These are phyloP conservation scores for Lasius fuliginosus DNA, from an alignment of 2,888 invertebrate species.

Conservation along the genomic window DNA sequence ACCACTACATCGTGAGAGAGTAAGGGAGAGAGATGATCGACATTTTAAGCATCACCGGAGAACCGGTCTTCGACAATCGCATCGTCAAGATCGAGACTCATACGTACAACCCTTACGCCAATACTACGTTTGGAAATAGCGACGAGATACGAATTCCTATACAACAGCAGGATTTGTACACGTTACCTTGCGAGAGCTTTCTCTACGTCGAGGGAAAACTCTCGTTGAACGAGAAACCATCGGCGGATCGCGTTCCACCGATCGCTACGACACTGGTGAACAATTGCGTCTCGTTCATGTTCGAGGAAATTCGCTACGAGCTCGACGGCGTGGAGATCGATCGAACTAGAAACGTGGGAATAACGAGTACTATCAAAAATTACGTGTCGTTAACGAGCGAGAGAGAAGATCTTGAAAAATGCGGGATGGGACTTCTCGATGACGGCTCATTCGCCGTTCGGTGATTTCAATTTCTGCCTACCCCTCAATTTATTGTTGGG, in stretches of 20 bases:
- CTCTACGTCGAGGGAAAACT: neutral
- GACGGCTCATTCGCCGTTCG: too few species aligned
- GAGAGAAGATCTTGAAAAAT: too few species aligned
- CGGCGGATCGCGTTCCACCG: too few species aligned
- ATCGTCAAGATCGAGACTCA: neutral
- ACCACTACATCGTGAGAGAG: too few species aligned
- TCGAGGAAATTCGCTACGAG: neutral
- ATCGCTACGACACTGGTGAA: neutral
- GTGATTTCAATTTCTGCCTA: too few species aligned
- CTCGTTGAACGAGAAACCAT: neutral
- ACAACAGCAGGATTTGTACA: neutral
- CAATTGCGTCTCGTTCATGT: neutral
- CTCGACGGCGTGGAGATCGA: neutral
- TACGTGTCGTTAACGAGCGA: neutral
- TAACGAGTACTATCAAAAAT: neutral
- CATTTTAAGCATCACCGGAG: neutral
- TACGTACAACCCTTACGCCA: neutral
- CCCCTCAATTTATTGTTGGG: too few species aligned
- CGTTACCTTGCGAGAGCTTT: neutral
- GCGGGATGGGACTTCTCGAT: neutral
- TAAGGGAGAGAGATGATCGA: neutral
- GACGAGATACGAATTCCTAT: constrained; percentile 5
- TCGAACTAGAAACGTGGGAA: neutral
- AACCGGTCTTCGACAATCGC: neutral
- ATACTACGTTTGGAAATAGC: neutral